Percentiles rank a stretch among this genome's conserved stretches.
Conservation (phyloP, 2,888 invertebrate species). For the Lithophane ornitopus region DNA sequence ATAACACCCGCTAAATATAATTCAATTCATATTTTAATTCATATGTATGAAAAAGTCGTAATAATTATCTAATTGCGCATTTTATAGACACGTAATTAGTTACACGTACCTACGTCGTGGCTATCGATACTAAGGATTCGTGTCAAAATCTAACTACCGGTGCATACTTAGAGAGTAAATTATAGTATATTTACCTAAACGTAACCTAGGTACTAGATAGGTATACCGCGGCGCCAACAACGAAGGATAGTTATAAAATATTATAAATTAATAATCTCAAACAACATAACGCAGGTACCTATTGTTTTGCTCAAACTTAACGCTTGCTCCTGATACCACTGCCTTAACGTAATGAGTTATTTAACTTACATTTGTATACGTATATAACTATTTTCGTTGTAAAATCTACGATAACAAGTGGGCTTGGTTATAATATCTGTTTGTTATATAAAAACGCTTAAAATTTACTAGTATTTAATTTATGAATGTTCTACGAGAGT, state of each 20-base stretch:
- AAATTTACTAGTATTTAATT: slow-evolving; percentile 64
- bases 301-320: slow-evolving; percentile 69
- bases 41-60: slow-evolving; percentile 50
- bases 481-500: slow-evolving; percentile 68
- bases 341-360: slow-evolving; percentile 70
- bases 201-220: slow-evolving; percentile 55
- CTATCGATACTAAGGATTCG: slow-evolving; percentile 77
- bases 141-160: slow-evolving; percentile 83
- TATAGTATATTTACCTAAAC: slow-evolving; percentile 65
- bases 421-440: slow-evolving; percentile 72
- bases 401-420: slow-evolving; percentile 87
- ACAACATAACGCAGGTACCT: slow-evolving; percentile 60
- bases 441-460: slow-evolving; percentile 72
- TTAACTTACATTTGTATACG: slow-evolving; percentile 76
- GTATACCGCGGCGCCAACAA: slow-evolving; percentile 70
- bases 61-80: slow-evolving; percentile 78
- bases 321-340: slow-evolving; percentile 60
- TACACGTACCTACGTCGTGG: slow-evolving; percentile 70
- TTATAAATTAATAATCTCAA: slow-evolving; percentile 43
- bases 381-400: slow-evolving; percentile 87
- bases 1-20: slow-evolving; percentile 49
- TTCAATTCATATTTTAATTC: slow-evolving; percentile 45
- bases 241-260: slow-evolving; percentile 62
- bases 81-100: slow-evolving; percentile 78
- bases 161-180: slow-evolving; percentile 75